Evolutionary conservation across 2,797 vertebrate genomes (phyloP).

Genomic region (Sebastes itinus): DNA sequence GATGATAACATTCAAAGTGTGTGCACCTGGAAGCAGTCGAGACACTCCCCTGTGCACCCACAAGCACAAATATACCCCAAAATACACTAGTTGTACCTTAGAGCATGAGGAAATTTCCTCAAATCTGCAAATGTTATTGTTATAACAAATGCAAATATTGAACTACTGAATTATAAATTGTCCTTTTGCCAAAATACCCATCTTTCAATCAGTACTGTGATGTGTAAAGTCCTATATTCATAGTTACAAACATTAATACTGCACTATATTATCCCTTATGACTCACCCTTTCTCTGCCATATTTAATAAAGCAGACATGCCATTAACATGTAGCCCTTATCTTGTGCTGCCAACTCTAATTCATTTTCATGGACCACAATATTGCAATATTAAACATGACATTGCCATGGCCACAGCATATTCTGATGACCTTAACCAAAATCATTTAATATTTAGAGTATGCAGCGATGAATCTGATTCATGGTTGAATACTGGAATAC

Average conservation of each 20-base stretch:
- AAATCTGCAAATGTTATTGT: not conserved
- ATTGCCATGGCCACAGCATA: not conserved
- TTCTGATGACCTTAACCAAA: not conserved
- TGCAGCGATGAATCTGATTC: too few species aligned
- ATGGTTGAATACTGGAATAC: too few species aligned
- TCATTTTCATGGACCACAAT: not conserved
- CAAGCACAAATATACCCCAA: not conserved
- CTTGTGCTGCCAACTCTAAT: not conserved
- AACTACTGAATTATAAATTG: not conserved
- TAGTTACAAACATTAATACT: not conserved
- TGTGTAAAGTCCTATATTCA: fast-evolving
- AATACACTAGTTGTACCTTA: not conserved
- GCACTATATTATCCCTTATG: not conserved
- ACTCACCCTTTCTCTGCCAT: not conserved
- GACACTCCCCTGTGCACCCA: not conserved
- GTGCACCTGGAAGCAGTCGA: not conserved
- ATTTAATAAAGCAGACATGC: conserved; percentile 1
- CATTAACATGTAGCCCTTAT: not conserved
- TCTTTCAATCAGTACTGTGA: not conserved
- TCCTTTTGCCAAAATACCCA: too few species aligned
- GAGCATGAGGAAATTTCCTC: not conserved
- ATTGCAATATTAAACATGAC: not conserved
- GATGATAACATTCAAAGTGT: not conserved
- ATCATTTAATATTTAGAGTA: not conserved
- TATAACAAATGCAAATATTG: not conserved